Evolutionary conservation across 2,113 vertebrate genomes (phyloP).

Genomic region (Zootoca vivipara): DNA sequence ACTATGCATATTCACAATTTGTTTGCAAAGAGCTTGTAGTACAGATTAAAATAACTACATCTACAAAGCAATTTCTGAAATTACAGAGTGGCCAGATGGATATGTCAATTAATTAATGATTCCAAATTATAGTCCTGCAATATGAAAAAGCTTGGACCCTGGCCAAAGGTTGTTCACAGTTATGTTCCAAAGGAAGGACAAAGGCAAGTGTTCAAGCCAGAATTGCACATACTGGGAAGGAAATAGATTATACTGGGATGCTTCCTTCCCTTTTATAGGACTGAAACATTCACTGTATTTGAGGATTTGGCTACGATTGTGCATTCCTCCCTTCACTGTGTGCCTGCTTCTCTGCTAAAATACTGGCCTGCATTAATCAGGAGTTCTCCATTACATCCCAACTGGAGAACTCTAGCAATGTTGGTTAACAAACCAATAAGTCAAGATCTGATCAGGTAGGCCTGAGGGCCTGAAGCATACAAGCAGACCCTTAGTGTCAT

Average conservation of each 20-base stretch:
- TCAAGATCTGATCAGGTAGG: background rate
- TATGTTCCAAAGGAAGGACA: background rate
- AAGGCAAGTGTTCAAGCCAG: background rate
- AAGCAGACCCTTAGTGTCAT: no score
- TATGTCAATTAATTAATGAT: background rate
- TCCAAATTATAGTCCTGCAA: background rate
- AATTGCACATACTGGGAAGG: background rate
- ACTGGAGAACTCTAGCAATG: background rate
- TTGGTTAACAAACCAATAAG: background rate
- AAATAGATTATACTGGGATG: background rate
- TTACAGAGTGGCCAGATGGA: background rate
- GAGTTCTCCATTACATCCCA: background rate
- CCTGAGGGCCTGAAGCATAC: background rate
- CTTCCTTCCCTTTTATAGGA: background rate
- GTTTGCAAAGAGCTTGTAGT: background rate
- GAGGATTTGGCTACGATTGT: background rate
- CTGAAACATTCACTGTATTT: background rate
- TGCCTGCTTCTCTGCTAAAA: background rate
- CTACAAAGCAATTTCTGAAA: background rate
- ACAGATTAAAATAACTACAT: constrained; percentile 1
- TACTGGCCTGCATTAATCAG: background rate
- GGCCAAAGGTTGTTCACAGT: constrained; percentile 21
- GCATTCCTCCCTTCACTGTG: background rate
- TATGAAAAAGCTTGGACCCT: background rate
- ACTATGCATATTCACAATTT: background rate